Evolutionary conservation across 1,140 invertebrate species (phyloP), one percentile per base, ranked within the genome.

Genomic region (Polypedilum vanderplanki): DNA sequence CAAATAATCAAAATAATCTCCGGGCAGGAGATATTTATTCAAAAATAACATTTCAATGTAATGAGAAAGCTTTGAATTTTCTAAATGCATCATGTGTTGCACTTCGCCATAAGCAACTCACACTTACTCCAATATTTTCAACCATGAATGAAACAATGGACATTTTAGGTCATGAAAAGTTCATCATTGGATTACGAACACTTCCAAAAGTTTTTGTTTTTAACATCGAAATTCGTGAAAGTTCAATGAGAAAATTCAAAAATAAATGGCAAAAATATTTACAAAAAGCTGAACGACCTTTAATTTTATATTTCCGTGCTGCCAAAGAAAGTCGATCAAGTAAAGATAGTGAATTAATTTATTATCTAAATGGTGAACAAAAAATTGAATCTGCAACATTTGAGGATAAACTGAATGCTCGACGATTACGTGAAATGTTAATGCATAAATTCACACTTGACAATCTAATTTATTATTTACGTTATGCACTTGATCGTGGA

Each of bases 261-360:
- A 46, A 46, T 46, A 46, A 46, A 46, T 46, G 41, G 41, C 41
- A 46, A 46, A 46, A 46, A 46, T 46, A 79, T 76, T 79, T 79
- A 80, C 76, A 80, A 79, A 80, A 77, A 77, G 79, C 78, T 76
- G 33, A 46, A 22, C 41, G 41, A 75, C 78, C 78, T 76, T 79
- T 78, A 77, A 75, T 74, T 75, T 41, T 77, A 78, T 77, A 76
- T 73, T 46, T 76, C 73, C 33, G 76, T 80, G 79, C 80, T 78
- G 76, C 76, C 79, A 79, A 78, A 74, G 78, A 79, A 78, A 78
- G 77, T 80, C 79, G 15, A 46, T 46, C 9, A 46, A 8, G 41
- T 15, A 46, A 46, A 15, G 41, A 46, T 46, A 8, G 2, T 46
- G 41, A 46, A 8, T 10, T 46, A 1, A 46, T 46, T 46, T 46